phyloP scores from a whole-genome alignment of 1,140 invertebrate species.

The Macrobrachium nipponense region DNA sequence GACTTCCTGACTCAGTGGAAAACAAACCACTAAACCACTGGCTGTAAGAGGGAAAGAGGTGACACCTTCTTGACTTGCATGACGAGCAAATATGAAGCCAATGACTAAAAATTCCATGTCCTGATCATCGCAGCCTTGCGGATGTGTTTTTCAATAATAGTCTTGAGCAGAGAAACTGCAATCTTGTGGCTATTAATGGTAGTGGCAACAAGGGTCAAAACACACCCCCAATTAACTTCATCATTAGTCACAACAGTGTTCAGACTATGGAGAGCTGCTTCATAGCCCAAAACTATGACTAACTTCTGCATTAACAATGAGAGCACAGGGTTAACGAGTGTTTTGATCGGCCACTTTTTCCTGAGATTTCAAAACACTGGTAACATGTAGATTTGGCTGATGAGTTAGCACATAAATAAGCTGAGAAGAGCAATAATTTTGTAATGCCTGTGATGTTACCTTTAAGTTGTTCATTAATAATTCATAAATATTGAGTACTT shows the following conservation, averaged over 20 bases:
- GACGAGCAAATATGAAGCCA: conserved; percentile 39
- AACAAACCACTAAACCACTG: conserved; percentile 43
- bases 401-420: conserved; percentile 18
- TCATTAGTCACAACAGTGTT: conserved; percentile 37
- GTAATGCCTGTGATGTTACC: conserved; percentile 14
- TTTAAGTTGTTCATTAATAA: conserved; percentile 23
- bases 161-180: conserved; percentile 19
- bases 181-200: conserved; percentile 22
- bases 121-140: conserved; percentile 41
- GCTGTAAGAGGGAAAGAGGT: conserved; percentile 40
- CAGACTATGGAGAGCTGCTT: conserved; percentile 14
- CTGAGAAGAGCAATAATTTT: conserved; percentile 25
- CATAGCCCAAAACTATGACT: conserved; percentile 32
- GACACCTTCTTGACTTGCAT: conserved; percentile 47
- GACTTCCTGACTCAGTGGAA: conserved; percentile 12
- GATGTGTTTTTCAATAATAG: conserved; percentile 39
- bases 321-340: conserved; percentile 22
- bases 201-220: conserved; percentile 41
- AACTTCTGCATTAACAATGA: conserved; percentile 23
- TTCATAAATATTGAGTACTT: conserved; percentile 18
- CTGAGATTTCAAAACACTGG: conserved; percentile 4
- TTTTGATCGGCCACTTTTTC: conserved; percentile 37
- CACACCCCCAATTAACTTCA: conserved; percentile 41
- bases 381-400: conserved; percentile 20
- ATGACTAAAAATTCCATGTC: conserved; percentile 40